These are phyloP conservation scores for Protobothrops mucrosquamatus DNA, from an alignment of 2,113 vertebrate species.

Conservation along the genomic window DNA sequence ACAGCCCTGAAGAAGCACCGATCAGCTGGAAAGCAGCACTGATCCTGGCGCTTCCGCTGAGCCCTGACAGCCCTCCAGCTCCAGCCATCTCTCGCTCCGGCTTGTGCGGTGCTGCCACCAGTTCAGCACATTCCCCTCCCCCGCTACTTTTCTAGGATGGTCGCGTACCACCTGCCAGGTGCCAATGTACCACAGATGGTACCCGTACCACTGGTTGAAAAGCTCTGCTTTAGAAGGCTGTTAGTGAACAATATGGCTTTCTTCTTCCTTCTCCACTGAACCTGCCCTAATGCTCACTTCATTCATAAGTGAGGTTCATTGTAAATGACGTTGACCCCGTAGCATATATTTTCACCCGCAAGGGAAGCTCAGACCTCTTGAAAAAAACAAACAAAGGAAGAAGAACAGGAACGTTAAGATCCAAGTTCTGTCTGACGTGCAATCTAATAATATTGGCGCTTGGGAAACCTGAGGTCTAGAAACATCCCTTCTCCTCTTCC, in stretches of 20 bases:
- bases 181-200: too few species aligned
- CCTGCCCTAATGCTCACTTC: not conserved
- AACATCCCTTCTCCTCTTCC: not conserved
- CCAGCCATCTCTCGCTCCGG: too few species aligned
- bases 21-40: too few species aligned
- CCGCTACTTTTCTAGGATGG: too few species aligned
- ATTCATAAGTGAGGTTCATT: not conserved
- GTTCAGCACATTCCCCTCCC: too few species aligned
- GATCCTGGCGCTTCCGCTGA: too few species aligned
- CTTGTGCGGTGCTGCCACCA: too few species aligned
- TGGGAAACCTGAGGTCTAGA: not conserved
- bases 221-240: not conserved
- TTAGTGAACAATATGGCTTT: not conserved
- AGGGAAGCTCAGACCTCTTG: not conserved
- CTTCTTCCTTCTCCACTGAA: not conserved
- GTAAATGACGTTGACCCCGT: not conserved
- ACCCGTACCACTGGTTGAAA: too few species aligned
- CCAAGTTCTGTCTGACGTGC: not conserved
- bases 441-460: not conserved
- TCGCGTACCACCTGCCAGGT: too few species aligned
- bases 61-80: too few species aligned
- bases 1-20: too few species aligned
- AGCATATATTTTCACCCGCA: not conserved
- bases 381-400: not conserved
- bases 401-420: not conserved